Evolutionary conservation across 1,140 invertebrate species (phyloP).

Genomic region (Stratiolaelaps scimitus): DNA sequence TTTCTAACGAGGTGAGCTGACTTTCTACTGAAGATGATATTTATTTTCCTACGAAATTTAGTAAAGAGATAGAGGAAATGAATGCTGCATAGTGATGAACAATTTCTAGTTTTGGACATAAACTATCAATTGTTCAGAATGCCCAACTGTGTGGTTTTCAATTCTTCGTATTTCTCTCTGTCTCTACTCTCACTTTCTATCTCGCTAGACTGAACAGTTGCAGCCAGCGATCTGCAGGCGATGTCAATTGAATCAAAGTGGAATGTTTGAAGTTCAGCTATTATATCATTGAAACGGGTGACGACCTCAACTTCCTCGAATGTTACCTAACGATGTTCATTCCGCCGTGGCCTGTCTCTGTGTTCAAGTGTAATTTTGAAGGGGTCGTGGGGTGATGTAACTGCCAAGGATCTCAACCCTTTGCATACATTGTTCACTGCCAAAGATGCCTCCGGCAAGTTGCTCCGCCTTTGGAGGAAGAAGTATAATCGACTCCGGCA

Average conservation of each 20-base stretch:
- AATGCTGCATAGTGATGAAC: too few species aligned
- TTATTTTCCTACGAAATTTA: too few species aligned
- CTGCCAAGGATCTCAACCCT: not conserved
- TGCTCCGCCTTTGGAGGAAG: constrained; percentile 1
- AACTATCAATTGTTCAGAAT: too few species aligned
- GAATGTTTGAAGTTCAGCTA: not conserved
- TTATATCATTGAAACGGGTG: not conserved
- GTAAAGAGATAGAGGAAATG: too few species aligned
- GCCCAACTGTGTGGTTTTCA: too few species aligned
- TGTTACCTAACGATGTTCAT: not conserved
- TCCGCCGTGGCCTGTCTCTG: not conserved
- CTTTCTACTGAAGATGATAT: too few species aligned
- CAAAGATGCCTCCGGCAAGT: not conserved
- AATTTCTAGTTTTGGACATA: too few species aligned
- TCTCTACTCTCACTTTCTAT: not conserved
- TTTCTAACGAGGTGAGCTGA: constrained; percentile 12
- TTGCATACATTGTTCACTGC: constrained; percentile 16
- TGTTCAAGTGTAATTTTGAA: not conserved
- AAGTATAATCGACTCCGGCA: not conserved
- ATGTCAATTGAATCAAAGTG: not conserved
- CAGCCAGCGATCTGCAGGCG: constrained; percentile 1
- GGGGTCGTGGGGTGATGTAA: not conserved
- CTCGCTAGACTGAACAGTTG: not conserved
- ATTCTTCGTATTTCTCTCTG: too few species aligned
- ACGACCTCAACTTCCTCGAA: not conserved